Conservation (phyloP, 2,888 invertebrate species). For the Caradrina clavipalpis region DNA sequence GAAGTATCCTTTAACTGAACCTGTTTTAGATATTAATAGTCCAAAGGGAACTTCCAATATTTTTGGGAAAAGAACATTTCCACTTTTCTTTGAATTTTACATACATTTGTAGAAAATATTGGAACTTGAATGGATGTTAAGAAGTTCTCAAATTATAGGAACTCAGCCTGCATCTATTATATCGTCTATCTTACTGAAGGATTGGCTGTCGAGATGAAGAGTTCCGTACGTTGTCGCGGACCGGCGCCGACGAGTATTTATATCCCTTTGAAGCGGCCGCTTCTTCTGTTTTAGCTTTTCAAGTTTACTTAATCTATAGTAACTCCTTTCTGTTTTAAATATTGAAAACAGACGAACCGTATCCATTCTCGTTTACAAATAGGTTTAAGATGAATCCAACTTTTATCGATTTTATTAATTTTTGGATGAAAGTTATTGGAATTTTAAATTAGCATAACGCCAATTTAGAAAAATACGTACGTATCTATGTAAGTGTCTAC, state of each 20-base stretch:
- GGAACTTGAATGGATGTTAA: background rate
- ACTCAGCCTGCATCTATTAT: conserved; percentile 49
- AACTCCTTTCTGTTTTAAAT: conserved; percentile 58
- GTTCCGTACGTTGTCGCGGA: conserved; percentile 72
- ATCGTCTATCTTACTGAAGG: conserved; percentile 66
- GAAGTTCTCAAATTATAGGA: conserved; percentile 32
- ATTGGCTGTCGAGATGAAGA: conserved; percentile 71
- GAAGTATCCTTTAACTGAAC: background rate
- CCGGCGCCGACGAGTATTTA: conserved; percentile 76
- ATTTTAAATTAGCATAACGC: background rate
- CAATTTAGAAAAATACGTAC: background rate
- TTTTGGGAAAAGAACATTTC: background rate
- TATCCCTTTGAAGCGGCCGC: conserved; percentile 83
- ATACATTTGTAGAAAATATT: conserved; percentile 1
- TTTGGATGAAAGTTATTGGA: background rate
- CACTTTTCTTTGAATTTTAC: background rate
- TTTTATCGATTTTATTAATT: background rate
- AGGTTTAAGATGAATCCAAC: conserved; percentile 2
- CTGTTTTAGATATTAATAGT: background rate
- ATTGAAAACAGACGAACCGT: conserved; percentile 39
- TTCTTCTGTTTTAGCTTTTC: conserved; percentile 73
- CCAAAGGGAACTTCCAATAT: too few species aligned
- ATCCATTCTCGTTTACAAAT: conserved; percentile 11
- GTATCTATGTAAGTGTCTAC: background rate
- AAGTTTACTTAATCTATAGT: conserved; percentile 68